Evolutionary conservation across 2,113 vertebrate genomes (phyloP), one percentile per base, ranked within the genome.

Genomic region (Pipa parva): DNA sequence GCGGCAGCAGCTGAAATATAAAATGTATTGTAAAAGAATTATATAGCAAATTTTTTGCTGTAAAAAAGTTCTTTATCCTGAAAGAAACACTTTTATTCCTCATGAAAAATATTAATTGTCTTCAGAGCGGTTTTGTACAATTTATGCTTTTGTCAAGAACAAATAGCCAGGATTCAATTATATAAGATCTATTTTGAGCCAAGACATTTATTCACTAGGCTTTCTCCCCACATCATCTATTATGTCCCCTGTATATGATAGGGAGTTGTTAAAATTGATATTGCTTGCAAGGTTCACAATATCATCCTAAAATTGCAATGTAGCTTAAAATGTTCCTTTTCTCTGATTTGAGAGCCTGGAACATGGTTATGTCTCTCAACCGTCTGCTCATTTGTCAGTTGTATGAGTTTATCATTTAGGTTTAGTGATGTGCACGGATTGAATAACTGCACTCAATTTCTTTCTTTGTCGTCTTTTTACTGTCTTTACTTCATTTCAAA

Each of bases 221-320:
- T 69, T 52, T 69, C 55, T 17, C 55, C 65, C 25, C 57, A 69
- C 26, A 60, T 54, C 66, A 69, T 69, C 50, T 69, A 61, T 69
- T 69, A 61, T 69, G 57, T 61, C n/a, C 56, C 55, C 17, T 29
- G 57, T 61, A 37, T 69, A 51, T 69, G 66, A 69, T 69, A 54
- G 57, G 48, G 49, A 69, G 66, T 69, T 69, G 66, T 69, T 61
- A 69, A 69, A 69, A 69, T 69, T 51, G 57, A 54, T 61, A 69
- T 45, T 69, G 66, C 66, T 69, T 60, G 66, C 45, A 60, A 69
- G 58, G 66, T 58, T 69, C 58, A 54, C 66, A 69, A 69, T 69
- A 69, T 61, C 66, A 69, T 69, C 46, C 57, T 61, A 61, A 69
- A 69, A 69, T 69, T 60, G 66, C 66, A 69, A 61, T 60, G 66